These are phyloP conservation scores for Tholera decimalis DNA, from an alignment of 2,888 invertebrate genomes.

Conservation along the genomic window DNA sequence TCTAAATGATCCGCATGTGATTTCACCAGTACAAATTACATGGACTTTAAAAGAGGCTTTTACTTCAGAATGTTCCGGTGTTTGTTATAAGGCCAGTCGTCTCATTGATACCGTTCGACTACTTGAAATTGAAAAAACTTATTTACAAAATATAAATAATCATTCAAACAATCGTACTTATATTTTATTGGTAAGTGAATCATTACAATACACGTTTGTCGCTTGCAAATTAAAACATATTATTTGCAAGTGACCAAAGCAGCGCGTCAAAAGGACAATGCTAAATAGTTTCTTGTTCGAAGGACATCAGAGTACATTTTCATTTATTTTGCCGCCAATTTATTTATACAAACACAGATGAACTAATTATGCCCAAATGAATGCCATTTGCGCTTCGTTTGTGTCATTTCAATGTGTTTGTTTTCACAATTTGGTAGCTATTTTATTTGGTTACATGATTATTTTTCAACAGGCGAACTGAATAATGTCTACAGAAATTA, in stretches of 20 bases:
- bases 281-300: neutral
- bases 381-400: conserved; percentile 15
- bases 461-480: neutral
- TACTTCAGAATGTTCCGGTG: no score
- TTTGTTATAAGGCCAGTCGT: no score
- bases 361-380: conserved; percentile 9
- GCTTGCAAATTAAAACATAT: neutral
- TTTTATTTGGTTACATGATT: conserved; percentile 5
- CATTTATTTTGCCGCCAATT: neutral
- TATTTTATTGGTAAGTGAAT: no score
- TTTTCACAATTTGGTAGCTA: neutral
- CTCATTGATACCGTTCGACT: no score
- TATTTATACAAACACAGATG: conserved; percentile 1
- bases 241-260: neutral
- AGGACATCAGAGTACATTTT: neutral
- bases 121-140: no score
- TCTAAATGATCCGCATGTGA: no score
- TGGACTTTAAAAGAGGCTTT: no score
- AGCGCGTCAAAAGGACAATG: neutral
- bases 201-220: no score
- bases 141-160: no score
- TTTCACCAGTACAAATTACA: no score
- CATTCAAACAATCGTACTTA: no score
- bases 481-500: neutral
- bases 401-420: conserved; percentile 18